Base-by-base conservation (phyloP, 2,888 invertebrate species). In the Resseliella maxima region DNA sequence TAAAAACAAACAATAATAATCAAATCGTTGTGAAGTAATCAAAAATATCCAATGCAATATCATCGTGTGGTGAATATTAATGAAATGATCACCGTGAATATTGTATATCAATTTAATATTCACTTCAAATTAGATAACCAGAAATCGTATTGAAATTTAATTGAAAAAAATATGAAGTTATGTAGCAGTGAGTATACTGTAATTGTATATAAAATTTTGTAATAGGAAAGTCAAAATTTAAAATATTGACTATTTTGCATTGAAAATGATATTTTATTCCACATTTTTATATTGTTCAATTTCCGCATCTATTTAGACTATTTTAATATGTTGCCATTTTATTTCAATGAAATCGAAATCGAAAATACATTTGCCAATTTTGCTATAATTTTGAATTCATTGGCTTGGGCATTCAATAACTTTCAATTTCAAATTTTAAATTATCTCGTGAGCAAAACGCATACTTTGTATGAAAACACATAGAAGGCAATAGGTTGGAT, bases 61-160 rank as follows among this genome's bases (percentile, higher is more conserved):
- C 18, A 18, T 0, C 27, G 18, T 35, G 72, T 31, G 31, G 72
- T 72, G 72, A 72, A 72, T 72, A 31, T 72, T 31, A 72, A 72
- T 72, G 72, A 72, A 72, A 72, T 72, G 72, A 72, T 72, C 72
- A 72, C 72, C 72, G 72, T 72, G 72, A 72, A 72, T 31, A 12
- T 31, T 72, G 6, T 12, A 31, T 72, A 27, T 31, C 72, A 27
- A 31, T 72, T 15, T 6, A 8, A 15, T 59, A 24, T 59, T 31
- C 1, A n/a, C 15, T 35, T 15, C 1, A 27, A 72, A 72, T 72
- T 72, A 72, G 31, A 72, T 72, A 31, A 72, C 72, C 72, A 41
- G 12, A 41, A 41, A 41, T 41, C 12, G 50, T 50, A 50, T 18
- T 50, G 50, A 50, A 50, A 50, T 18, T 41, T 41, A 12, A 18